Percentiles rank a stretch among this genome's conserved stretches.
Evolutionary conservation across 1,140 invertebrate species (phyloP).

Genomic region (Halesus radiatus): DNA sequence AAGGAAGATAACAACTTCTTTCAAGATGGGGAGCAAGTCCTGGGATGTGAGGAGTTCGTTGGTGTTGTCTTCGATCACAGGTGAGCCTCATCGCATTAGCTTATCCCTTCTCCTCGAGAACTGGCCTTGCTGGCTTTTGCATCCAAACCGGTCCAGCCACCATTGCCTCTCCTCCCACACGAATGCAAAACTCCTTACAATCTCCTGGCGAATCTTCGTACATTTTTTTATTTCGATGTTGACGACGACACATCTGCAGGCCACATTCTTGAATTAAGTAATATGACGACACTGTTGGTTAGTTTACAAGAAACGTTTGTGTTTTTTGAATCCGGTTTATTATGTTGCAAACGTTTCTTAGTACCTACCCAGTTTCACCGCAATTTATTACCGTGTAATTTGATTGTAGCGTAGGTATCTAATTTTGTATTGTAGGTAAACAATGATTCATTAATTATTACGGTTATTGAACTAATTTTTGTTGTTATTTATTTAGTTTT

Average conservation of each 20-base stretch:
- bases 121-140: constrained; percentile 9
- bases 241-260: constrained; percentile 12
- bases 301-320: background rate
- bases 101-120: constrained; percentile 9
- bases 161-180: background rate
- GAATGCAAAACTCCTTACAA: constrained; percentile 28
- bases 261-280: constrained; percentile 14
- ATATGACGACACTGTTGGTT: background rate
- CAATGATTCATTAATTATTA: too few relatives aligned
- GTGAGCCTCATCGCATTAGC: background rate
- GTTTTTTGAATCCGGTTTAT: background rate
- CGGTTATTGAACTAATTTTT: too few relatives aligned
- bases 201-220: background rate
- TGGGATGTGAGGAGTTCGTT: background rate
- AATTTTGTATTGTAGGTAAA: too few relatives aligned
- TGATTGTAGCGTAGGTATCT: too few relatives aligned
- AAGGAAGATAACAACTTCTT: background rate
- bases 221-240: background rate
- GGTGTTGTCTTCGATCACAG: constrained; percentile 2
- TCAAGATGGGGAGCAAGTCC: constrained; percentile 9
- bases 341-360: too few relatives aligned
- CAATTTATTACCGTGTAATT: too few relatives aligned
- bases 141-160: background rate
- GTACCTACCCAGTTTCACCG: background rate
- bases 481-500: too few relatives aligned